Base-by-base conservation (phyloP, 2,113 vertebrate species). In the Triplophysa siluroides region DNA sequence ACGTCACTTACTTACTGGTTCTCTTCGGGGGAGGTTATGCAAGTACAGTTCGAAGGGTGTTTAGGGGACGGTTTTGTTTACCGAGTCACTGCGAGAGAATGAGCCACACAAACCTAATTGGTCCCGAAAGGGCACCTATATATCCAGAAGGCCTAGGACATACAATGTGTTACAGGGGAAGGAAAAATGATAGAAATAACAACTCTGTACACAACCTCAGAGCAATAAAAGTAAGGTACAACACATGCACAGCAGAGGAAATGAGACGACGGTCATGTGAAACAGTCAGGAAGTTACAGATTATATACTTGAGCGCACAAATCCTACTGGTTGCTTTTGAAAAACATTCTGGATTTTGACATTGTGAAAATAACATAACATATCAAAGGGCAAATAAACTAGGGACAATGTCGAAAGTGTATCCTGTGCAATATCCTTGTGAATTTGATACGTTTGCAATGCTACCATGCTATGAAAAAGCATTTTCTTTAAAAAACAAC, bases 31-130 rank as follows among this genome's bases (percentile, higher is more conserved):
- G 33, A 47, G 16, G 63, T 78, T 74, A 74, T 56, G 60, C 29
- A 74, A 84, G 21, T 56, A 18, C 14, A 12, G 19, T 33, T 19
- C 1, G 38, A 50, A 73, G 23, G 7, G n/a, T 68, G 41, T 66
- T 76, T 73, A 45, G 71, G 52, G 63, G 62, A 58, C 61, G n/a
- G 67, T 64, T 60, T 19, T 76, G 67, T 78, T 78, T 71, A 60
- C 41, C 9, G 19, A 58, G 52, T 47, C 47, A 6, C 12, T 67
- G 33, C 21, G 41, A 24, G 71, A 61, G 58, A 75, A 75, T 62
- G 13, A 23, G 33, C 41, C 58, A 62, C 8, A 43, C 21, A 62
- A n/a, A 58, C 9, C 19, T 58, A 58, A 58, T 58, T 58, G 54
- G 54, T 58, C 54, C 54, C n/a, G 54, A 10, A 21, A 58, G 14